phyloP scores from a whole-genome alignment of 2,797 vertebrate species.

The Antrozous pallidus region DNA sequence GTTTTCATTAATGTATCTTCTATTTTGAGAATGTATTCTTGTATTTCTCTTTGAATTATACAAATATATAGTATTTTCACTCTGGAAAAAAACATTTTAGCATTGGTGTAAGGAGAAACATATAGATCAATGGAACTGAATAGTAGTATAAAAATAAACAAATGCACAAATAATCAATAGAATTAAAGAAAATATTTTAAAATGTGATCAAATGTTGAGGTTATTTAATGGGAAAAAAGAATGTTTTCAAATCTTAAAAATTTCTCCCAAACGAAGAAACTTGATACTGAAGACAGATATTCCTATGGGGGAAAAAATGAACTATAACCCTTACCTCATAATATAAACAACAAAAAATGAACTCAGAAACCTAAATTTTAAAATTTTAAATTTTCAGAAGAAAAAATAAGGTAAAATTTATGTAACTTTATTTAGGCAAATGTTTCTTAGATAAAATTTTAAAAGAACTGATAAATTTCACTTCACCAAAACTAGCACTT shows the following conservation, averaged over 20 bases:
- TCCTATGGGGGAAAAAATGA: not conserved
- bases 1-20: slow-evolving; percentile 73
- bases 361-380: not conserved
- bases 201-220: not conserved
- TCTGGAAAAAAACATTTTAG: slow-evolving; percentile 41
- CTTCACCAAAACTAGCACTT: not conserved
- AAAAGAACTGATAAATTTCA: not conserved
- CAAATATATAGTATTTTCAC: slow-evolving; percentile 77
- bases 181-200: not conserved
- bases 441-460: not conserved
- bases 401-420: not conserved
- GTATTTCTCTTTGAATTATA: slow-evolving; percentile 76
- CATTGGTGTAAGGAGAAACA: not conserved
- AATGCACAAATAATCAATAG: not conserved
- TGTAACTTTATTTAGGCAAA: not conserved
- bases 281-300: not conserved
- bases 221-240: not conserved
- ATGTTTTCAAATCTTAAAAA: not conserved
- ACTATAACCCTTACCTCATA: not conserved
- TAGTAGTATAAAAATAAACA: not conserved
- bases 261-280: too few relatives aligned
- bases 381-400: not conserved
- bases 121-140: not conserved
- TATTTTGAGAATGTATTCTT: slow-evolving; percentile 73
- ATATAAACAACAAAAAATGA: not conserved